Conservation (phyloP, 1,140 invertebrate genomes). For the Coenobita brevimanus region DNA sequence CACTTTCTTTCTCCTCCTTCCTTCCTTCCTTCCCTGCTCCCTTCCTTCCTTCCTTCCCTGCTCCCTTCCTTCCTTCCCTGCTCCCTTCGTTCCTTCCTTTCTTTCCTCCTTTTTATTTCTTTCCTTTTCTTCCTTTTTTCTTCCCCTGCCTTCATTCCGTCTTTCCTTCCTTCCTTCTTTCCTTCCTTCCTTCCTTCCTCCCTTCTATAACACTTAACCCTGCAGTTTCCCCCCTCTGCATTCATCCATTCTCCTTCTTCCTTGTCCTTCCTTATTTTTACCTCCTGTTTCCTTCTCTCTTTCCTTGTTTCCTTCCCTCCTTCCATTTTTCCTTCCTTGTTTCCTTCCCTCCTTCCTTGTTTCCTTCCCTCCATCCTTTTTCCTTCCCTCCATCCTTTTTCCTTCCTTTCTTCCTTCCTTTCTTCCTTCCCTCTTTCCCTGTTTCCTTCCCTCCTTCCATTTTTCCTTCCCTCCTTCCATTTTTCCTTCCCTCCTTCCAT, state of each 20-base stretch:
- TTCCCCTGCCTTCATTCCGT: background rate
- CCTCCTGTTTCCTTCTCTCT: background rate
- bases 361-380: background rate
- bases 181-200: background rate
- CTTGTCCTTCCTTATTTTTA: background rate
- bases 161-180: background rate
- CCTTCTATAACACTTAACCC: background rate
- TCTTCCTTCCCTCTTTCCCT: background rate
- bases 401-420: background rate
- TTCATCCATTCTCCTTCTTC: background rate
- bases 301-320: background rate
- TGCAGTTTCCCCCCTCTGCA: background rate
- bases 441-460: background rate
- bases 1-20: constrained; percentile 3
- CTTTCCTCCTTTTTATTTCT: background rate
- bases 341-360: background rate
- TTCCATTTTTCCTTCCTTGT: background rate
- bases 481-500: background rate
- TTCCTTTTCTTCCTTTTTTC: background rate
- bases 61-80: no score
- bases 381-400: background rate
- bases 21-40: background rate
- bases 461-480: background rate
- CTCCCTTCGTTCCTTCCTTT: background rate
- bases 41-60: no score